Base-by-base conservation (phyloP, 2,113 vertebrate species). In the Aptenodytes forsteri region DNA sequence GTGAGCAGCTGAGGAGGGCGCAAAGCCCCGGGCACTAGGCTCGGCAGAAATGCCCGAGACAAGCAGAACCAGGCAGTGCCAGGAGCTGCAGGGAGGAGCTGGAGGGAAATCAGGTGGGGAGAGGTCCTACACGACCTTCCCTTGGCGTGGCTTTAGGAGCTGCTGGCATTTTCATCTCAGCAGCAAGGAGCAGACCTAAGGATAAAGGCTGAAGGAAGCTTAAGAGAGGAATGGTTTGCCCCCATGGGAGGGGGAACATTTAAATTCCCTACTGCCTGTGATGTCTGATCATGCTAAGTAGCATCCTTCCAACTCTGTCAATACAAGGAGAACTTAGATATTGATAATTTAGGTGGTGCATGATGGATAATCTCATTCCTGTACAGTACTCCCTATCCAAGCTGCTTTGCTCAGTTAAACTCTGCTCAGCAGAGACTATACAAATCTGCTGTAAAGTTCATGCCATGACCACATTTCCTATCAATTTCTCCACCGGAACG, bases 391-490 rank as follows among this genome's bases (percentile, higher is more conserved):
- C 18, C 40, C 69, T 83, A 77, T 73, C 36, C 78, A 91, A 91
- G 42, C 16, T 80, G 61, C 58, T 93, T 90, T 93, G 78, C 91
- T 96, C 94, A 91, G 55, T 95, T 95, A 90, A 94, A 93, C 84
- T 61, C 73, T 49, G 44, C 91, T 97, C 95, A 96, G 94, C 87
- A 96, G 81, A 95, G 75, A 80, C 90, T 96, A 49, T 58, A 94
- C 78, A 95, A 96, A 96, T 93, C 87, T 94, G 58, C 93, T 88
- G 87, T 95, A 97, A 97, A 97, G 96, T 97, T 97, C 95, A 97
- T 94, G 71, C 66, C 95, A 93, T 95, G 91, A 94, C 94, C 93
- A 96, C 84, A 90, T 95, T 97, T 96, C 97, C 96, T 97, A 96
- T 96, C 96, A 97, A 96, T 95, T 96, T 96, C 91, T 94, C 58